Base-by-base conservation (phyloP, 2,113 vertebrate genomes). In the Centropristis striata region DNA sequence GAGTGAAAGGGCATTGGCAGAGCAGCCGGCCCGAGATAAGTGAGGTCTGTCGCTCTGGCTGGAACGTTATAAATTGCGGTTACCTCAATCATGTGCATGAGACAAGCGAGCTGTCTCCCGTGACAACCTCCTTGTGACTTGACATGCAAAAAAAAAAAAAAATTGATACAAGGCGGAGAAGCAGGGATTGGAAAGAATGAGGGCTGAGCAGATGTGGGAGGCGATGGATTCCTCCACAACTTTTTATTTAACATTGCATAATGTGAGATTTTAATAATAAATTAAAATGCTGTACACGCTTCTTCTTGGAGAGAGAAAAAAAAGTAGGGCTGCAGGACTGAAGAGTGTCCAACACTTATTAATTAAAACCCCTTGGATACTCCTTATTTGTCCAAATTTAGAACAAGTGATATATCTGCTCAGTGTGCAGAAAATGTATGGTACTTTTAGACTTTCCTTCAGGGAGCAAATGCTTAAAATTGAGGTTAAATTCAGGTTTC, bases 1-100 rank as follows among this genome's bases (percentile, higher is more conserved):
- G 83, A 83, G 78, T 58, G 74, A 93, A 93, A 93, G 91, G 92
- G 88, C 91, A 88, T 53, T 4, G 57, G 77, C 72, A 37, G 84
- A 88, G 70, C 70, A 83, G 81, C 67, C 5, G 53, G 81, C 51
- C 78, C 4, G 68, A 91, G 92, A 93, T 92, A 90, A 92, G 88
- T 83, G 88, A 88, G 86, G 68, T 68, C 72, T 80, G 90, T 86
- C 84, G 61, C 75, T 80, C 73, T 1, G 80, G 67, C 80, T 53
- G 81, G n/a, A 39, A 8, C 49, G 32, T 87, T 74, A 87, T 86
- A 88, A 88, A 92, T 92, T 23, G 78, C 73, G 65, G 80, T 80
- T 39, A 51, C 84, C 87, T 87, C 87, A 28, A 80, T 85, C 87
- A 63, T 63, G 76, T 27, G 82, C 51, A 13, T 1, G 78, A 88